Conservation (phyloP, 92 coral and sea anemone genomes). For the Micromussa lordhowensis region DNA sequence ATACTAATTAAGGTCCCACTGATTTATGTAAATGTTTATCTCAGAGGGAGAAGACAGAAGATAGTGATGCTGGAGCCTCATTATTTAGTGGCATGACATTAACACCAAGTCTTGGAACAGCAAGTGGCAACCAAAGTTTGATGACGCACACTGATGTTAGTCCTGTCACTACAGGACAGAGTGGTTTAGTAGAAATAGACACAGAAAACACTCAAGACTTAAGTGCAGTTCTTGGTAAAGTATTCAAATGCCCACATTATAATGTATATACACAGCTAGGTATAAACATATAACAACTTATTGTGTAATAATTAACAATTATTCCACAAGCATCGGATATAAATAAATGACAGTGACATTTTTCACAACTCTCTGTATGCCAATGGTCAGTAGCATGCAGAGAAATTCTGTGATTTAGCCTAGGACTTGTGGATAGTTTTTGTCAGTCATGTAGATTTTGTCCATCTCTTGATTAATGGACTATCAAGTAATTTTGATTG, state of each 20-base stretch:
- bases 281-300: background rate
- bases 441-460: too few relatives aligned
- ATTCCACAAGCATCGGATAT: too few relatives aligned
- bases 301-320: background rate
- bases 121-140: background rate
- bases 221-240: slow-evolving; percentile 4
- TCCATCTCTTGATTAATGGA: too few relatives aligned
- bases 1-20: background rate
- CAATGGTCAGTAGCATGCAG: too few relatives aligned
- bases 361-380: too few relatives aligned
- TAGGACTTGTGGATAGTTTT: too few relatives aligned
- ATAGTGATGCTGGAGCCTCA: background rate
- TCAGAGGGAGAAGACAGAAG: background rate
- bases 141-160: background rate
- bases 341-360: too few relatives aligned
- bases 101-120: slow-evolving; percentile 7
- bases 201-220: slow-evolving; percentile 2
- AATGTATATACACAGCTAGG: background rate
- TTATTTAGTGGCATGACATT: slow-evolving; percentile 47
- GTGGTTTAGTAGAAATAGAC: background rate
- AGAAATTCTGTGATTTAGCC: too few relatives aligned
- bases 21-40: background rate
- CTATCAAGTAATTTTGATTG: too few relatives aligned
- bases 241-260: background rate
- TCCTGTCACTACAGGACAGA: background rate